Evolutionary conservation across 30 jellyfish, hydroid and myxozoan genomes (phyloP).

Genomic region (Pelagia noctiluca): DNA sequence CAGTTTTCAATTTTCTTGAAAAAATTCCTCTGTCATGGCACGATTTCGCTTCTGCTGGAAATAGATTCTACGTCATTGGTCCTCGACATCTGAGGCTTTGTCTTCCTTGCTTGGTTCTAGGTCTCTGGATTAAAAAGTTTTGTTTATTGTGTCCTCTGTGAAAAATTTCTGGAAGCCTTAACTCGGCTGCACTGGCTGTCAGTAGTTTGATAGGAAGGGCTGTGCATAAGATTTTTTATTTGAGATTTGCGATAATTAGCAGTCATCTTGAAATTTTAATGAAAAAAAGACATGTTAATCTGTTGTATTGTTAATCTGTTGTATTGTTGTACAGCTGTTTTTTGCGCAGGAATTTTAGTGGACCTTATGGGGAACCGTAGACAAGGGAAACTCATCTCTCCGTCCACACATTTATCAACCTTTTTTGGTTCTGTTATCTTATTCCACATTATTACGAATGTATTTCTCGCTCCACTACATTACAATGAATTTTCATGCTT

Average conservation of each 20-base stretch:
- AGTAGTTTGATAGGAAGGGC: too few species aligned
- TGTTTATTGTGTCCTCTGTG: too few species aligned
- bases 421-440: too few species aligned
- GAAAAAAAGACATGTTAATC: background rate
- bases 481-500: too few species aligned
- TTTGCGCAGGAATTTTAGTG: conserved; percentile 1
- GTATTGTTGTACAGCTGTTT: background rate
- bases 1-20: conserved; percentile 32
- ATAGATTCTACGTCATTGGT: conserved; percentile 41
- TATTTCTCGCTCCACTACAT: too few species aligned
- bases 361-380: background rate
- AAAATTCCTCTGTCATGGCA: conserved; percentile 9
- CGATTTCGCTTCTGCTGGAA: conserved; percentile 19
- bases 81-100: conserved; percentile 11
- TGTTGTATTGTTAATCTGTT: background rate
- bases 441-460: too few species aligned
- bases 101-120: conserved; percentile 9
- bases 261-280: background rate
- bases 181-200: too few species aligned
- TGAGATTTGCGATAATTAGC: background rate
- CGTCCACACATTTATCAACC: too few species aligned
- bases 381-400: too few species aligned
- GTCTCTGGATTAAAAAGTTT: background rate
- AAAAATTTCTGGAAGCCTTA: too few species aligned
- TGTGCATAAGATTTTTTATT: too few species aligned